Base-by-base conservation (phyloP, 2,888 invertebrate species). In the Salticus scenicus region DNA sequence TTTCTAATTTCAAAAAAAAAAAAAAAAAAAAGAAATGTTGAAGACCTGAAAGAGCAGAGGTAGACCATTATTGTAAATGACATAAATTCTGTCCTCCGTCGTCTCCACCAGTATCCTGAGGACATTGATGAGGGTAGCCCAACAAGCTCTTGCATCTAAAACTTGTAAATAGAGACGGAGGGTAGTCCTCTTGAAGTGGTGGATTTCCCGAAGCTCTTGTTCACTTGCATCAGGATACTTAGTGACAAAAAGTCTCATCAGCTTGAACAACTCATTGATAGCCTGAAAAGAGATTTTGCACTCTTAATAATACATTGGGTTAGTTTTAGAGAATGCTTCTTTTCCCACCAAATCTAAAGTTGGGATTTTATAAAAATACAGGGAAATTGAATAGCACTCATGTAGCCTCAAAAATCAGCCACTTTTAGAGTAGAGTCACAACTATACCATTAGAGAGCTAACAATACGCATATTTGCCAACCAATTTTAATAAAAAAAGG, bases 111-210 rank as follows among this genome's bases (percentile, higher is more conserved):
- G 93, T 89, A 97, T 96, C 91, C 96, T 94, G 90, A 97, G 94
- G 69, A 96, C 96, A 64, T 96, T 95, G 90, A 98, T 96, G 57
- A 98, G 92, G n/a, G 98, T 97, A 71, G 96, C 95, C 97, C 97
- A 98, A 91, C 96, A 96, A 0, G 96, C 96, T 81, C 97, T 93
- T 1, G 97, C 97, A 91, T 98, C 97, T 75, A 98, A 92, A 89
- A 95, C 95, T 92, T 96, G 95, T 89, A 97, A 93, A 91, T 97
- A 97, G n/a, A 97, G 94, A 78, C 95, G 95, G 82, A 98, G 93
- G 10, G 97, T 97, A 90, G 94, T 95, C 79, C 96, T 93, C 74
- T 96, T 93, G 91, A 98, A 98, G 72, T 94, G 94, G 72, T 94
- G 94, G n/a, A 97, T 95, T 90, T 97, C 97, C 37, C 95, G 93